These are phyloP conservation scores for Eubucco bourcierii DNA, from an alignment of 2,113 vertebrate species.

Conservation along the genomic window DNA sequence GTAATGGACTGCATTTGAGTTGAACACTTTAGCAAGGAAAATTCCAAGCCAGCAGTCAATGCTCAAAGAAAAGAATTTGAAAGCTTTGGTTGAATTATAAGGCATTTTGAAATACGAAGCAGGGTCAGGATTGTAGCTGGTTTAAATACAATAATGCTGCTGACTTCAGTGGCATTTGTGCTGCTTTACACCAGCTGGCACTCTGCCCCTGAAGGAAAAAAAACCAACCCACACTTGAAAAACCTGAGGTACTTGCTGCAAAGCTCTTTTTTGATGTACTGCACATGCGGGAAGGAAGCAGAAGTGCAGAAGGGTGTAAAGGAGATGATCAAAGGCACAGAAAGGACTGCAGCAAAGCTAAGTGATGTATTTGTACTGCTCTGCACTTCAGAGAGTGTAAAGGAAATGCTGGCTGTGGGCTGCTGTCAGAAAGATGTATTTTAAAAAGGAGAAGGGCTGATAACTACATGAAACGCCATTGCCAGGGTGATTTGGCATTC, in stretches of 20 bases:
- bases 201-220: background rate
- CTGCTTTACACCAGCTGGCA: background rate
- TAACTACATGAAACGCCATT: slow-evolving; percentile 9
- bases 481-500: slow-evolving; percentile 7
- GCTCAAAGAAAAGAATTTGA: background rate
- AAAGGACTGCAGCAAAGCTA: slow-evolving; percentile 35
- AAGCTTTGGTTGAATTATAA: background rate
- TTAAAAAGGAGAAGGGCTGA: slow-evolving; percentile 20
- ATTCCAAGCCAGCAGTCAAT: background rate
- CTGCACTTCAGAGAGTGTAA: slow-evolving; percentile 21
- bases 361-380: slow-evolving; percentile 47
- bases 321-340: slow-evolving; percentile 38
- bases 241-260: background rate
- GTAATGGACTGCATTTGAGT: background rate
- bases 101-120: background rate
- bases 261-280: background rate
- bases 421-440: slow-evolving; percentile 22
- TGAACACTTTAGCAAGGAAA: background rate
- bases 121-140: background rate
- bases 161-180: background rate
- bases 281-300: background rate
- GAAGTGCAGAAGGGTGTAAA: slow-evolving; percentile 34
- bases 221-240: background rate
- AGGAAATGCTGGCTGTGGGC: slow-evolving; percentile 23
- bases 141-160: background rate